Evolutionary conservation across 2,888 invertebrate species (phyloP).

Genomic region (Lobophora halterata): DNA sequence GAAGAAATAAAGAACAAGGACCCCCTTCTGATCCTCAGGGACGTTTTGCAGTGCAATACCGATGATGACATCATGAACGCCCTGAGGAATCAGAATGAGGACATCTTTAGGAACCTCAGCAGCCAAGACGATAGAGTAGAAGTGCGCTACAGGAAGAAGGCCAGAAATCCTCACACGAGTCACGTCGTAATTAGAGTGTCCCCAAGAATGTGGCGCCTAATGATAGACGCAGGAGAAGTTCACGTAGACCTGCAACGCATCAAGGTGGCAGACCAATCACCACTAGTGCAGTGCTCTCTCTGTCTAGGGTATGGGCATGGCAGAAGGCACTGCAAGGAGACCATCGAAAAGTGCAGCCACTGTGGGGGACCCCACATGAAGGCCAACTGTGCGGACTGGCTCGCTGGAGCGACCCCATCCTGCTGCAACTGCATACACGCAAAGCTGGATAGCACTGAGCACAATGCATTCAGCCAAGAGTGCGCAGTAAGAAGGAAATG

Average conservation of each 20-base stretch:
- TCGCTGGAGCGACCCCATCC: not conserved
- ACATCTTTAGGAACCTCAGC: not conserved
- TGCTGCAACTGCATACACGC: conserved; percentile 4
- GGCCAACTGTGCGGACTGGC: conserved; percentile 3
- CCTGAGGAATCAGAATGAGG: not conserved
- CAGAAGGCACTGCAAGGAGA: conserved; percentile 5
- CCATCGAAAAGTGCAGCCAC: not conserved
- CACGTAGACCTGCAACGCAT: no score
- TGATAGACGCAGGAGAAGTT: no score
- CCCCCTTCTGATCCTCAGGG: not conserved
- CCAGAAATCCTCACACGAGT: not conserved
- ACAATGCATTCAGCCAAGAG: no score
- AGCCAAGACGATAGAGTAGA: not conserved
- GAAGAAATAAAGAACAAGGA: not conserved
- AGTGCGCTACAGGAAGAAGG: not conserved
- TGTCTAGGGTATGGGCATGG: conserved; percentile 11
- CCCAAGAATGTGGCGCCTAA: conserved; percentile 7
- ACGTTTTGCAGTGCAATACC: not conserved
- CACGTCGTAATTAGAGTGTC: not conserved
- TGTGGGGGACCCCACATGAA: conserved; percentile 4
- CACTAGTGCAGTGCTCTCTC: conserved; percentile 1
- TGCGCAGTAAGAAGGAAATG: no score
- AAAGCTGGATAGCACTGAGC: no score
- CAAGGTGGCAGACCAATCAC: not conserved
- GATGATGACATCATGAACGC: not conserved